Conservation (phyloP, 2,113 vertebrate genomes). For the Vulpes ferrilata region DNA sequence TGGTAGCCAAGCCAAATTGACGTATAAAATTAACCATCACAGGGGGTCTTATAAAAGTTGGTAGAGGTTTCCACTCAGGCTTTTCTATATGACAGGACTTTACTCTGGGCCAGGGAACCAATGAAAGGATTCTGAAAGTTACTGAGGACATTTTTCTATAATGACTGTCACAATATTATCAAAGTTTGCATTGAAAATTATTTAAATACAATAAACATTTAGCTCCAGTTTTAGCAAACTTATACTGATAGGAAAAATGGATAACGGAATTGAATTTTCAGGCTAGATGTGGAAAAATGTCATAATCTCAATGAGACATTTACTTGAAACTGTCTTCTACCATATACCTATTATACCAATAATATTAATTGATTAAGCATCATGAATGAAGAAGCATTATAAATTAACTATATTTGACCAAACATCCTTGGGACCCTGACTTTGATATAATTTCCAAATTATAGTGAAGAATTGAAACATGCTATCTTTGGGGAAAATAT, state of each 20-base stretch:
- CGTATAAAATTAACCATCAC: neutral
- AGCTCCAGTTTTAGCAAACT: neutral
- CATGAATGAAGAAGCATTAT: neutral
- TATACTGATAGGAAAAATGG: neutral
- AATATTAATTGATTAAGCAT: neutral
- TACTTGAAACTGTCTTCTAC: neutral
- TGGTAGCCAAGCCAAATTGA: neutral
- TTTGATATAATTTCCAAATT: neutral
- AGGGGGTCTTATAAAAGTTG: neutral
- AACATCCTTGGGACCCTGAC: neutral
- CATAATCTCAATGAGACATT: neutral
- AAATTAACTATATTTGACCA: neutral
- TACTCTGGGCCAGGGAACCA: neutral
- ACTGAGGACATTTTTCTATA: neutral
- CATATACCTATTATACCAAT: neutral
- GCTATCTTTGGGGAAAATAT: neutral
- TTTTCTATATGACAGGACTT: neutral
- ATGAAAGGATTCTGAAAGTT: neutral
- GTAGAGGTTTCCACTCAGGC: neutral
- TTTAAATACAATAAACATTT: neutral
- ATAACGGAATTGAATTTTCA: neutral
- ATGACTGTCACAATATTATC: neutral
- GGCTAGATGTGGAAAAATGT: neutral
- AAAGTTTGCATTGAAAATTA: neutral
- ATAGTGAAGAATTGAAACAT: neutral